Percentiles rank a stretch among this genome's conserved stretches.
Evolutionary conservation across 2,113 vertebrate species (phyloP).

Genomic region (Stigmatopora argus): DNA sequence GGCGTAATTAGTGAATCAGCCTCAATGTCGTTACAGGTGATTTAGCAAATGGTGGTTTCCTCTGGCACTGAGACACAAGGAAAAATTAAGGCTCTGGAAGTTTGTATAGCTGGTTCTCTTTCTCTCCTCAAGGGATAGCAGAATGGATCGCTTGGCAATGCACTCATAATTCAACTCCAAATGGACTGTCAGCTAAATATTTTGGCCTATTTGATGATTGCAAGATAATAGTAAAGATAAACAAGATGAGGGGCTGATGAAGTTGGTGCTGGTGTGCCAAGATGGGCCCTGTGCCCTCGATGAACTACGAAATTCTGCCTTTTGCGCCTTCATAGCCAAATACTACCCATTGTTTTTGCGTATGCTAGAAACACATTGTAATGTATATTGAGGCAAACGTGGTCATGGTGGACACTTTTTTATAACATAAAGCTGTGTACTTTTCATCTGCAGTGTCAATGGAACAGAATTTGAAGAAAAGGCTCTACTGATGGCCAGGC

Average conservation of each 20-base stretch:
- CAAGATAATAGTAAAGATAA: conserved; percentile 68
- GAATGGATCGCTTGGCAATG: conserved; percentile 66
- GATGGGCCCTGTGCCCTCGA: conserved; percentile 57
- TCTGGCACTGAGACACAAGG: conserved; percentile 65
- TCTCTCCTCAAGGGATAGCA: conserved; percentile 48
- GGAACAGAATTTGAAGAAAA: conserved; percentile 87
- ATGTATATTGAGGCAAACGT: conserved; percentile 13
- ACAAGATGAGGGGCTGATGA: conserved; percentile 59
- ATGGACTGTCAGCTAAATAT: conserved; percentile 76
- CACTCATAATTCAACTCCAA: conserved; percentile 72
- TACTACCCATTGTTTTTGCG: conserved; percentile 17
- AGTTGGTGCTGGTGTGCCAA: conserved; percentile 48
- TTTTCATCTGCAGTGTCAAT: conserved; percentile 74
- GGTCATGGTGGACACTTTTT: neutral
- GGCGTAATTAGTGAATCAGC: conserved; percentile 70
- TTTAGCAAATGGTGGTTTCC: conserved; percentile 71
- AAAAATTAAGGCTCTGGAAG: conserved; percentile 65
- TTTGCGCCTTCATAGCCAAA: conserved; percentile 38
- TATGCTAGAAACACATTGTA: conserved; percentile 1
- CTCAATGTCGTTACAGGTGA: conserved; percentile 71
- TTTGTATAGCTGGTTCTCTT: conserved; percentile 66
- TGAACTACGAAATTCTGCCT: conserved; percentile 64
- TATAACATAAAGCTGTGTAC: neutral
- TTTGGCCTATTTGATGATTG: conserved; percentile 77
- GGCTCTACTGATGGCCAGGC: conserved; percentile 69